Conservation (phyloP, 2,113 vertebrate genomes). For the Rhynchopsitta pachyrhyncha region DNA sequence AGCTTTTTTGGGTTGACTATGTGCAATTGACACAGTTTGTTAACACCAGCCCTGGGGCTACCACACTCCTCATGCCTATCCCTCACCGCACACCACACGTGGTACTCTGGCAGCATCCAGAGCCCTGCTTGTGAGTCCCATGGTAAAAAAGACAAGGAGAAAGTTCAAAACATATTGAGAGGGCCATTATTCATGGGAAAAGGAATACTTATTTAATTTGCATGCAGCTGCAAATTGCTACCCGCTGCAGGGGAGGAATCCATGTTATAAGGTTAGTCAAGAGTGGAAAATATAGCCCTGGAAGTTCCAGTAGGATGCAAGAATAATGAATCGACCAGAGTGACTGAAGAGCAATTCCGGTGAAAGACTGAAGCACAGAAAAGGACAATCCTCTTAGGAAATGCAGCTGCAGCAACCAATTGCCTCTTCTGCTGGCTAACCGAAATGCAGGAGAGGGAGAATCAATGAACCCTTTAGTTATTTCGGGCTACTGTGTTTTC, state of each 20-base stretch:
- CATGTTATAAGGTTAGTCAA: background rate
- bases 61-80: background rate
- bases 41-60: background rate
- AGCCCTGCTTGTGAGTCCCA: accelerated
- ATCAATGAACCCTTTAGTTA: background rate
- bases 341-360: background rate
- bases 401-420: background rate
- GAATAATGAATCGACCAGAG: background rate
- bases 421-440: background rate
- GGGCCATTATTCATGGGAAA: background rate
- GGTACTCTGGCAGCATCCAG: background rate
- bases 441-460: background rate
- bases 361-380: background rate
- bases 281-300: background rate
- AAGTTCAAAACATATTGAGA: background rate
- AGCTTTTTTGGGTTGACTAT: background rate
- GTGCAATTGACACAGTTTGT: background rate
- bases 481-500: constrained; percentile 17
- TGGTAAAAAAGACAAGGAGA: background rate
- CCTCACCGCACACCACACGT: background rate
- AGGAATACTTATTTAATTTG: background rate
- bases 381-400: background rate
- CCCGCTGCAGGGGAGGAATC: background rate
- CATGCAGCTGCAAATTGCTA: background rate
- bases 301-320: background rate